A percentile compares a stretch with the other conserved stretches of the same genome.
phyloP scores from a whole-genome alignment of 1,140 invertebrate species.

The Orchestia grillus region DNA sequence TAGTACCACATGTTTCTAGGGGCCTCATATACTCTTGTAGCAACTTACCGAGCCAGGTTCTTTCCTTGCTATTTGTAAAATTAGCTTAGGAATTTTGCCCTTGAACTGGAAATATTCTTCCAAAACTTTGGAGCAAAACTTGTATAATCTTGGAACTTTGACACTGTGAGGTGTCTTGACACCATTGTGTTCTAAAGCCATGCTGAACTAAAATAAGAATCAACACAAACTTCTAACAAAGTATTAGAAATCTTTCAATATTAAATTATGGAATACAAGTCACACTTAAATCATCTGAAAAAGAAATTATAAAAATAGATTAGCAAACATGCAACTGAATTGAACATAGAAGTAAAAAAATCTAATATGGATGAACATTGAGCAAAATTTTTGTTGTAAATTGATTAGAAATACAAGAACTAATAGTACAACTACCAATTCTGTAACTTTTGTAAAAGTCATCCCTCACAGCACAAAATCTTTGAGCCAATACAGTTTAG shows the following conservation, averaged over 20 bases:
- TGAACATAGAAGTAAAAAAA: too few species aligned
- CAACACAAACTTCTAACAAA: neutral
- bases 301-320: neutral
- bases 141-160: neutral
- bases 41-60: neutral
- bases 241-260: neutral
- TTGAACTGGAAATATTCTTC: neutral
- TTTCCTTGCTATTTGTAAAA: neutral
- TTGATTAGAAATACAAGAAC: too few species aligned
- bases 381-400: too few species aligned
- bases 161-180: neutral
- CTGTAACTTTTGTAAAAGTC: too few species aligned
- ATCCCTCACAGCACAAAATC: too few species aligned
- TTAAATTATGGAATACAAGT: neutral
- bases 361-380: too few species aligned
- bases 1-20: too few species aligned
- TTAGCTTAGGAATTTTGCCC: constrained; percentile 3
- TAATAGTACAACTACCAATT: too few species aligned
- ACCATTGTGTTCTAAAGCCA: neutral
- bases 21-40: too few species aligned
- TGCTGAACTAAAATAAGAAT: neutral
- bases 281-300: neutral
- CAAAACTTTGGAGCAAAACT: neutral
- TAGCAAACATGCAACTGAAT: neutral
- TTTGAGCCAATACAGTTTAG: too few species aligned